Evolutionary conservation across 92 coral and sea anemone species (phyloP).

Genomic region (Hydrozoanthus gracilis): DNA sequence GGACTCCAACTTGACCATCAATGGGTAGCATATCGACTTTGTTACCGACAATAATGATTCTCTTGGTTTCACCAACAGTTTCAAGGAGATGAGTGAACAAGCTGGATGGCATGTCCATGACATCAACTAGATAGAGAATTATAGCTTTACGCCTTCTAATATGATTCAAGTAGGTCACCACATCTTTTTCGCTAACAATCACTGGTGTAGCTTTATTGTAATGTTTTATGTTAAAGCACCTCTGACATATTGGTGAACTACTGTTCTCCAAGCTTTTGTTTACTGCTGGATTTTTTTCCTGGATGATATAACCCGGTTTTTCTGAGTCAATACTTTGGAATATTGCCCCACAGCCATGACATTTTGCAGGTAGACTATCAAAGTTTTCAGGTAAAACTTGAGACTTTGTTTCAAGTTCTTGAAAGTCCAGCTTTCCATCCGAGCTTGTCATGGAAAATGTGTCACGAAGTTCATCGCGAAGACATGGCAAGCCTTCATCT

Average conservation of each 20-base stretch:
- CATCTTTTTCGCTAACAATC: slow-evolving; percentile 53
- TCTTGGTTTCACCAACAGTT: slow-evolving; percentile 90
- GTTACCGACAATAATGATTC: slow-evolving; percentile 87
- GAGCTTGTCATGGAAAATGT: neutral
- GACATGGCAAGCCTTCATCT: neutral
- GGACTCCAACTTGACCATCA: slow-evolving; percentile 76
- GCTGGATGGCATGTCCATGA: slow-evolving; percentile 89
- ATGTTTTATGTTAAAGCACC: slow-evolving; percentile 83
- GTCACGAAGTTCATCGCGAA: neutral
- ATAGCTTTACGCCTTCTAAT: slow-evolving; percentile 81
- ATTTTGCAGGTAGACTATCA: slow-evolving; percentile 80
- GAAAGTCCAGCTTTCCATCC: neutral
- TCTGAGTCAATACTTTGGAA: slow-evolving; percentile 81
- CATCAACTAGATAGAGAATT: slow-evolving; percentile 82
- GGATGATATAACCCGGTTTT: slow-evolving; percentile 74
- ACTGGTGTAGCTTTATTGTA: slow-evolving; percentile 80
- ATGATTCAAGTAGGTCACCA: slow-evolving; percentile 68
- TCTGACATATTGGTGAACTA: slow-evolving; percentile 70
- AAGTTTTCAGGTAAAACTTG: slow-evolving; percentile 71
- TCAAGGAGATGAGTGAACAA: slow-evolving; percentile 68
- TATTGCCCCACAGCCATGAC: slow-evolving; percentile 91
- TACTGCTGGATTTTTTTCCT: slow-evolving; percentile 70
- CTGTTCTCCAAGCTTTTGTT: slow-evolving; percentile 5
- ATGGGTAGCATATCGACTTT: slow-evolving; percentile 89
- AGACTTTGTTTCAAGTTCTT: slow-evolving; percentile 3